These are phyloP conservation scores for Cladorhizidae sp. DNA, from an alignment of 37 sponge, comb jelly and placozoan species.

Conservation along the genomic window DNA sequence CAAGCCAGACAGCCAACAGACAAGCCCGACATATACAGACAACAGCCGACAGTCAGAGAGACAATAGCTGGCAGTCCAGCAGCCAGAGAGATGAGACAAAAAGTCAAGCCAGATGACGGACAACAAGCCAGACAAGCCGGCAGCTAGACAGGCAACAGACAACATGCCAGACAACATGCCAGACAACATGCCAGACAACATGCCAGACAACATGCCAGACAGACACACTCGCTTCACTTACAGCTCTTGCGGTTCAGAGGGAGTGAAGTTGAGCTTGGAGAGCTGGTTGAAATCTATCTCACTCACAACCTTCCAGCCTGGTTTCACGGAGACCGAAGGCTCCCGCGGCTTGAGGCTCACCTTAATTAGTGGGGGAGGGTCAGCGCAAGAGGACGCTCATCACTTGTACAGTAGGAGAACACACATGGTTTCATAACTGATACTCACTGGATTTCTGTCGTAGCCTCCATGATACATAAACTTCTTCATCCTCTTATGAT, in stretches of 20 bases:
- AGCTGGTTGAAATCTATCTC: constrained; percentile 90
- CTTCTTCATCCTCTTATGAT: constrained; percentile 38
- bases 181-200: background rate
- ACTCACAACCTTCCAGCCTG: constrained; percentile 72
- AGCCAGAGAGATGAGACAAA: too few relatives aligned
- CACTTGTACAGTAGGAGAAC: background rate
- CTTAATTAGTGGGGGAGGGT: background rate
- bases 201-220: background rate
- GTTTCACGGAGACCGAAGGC: constrained; percentile 74
- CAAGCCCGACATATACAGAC: too few relatives aligned
- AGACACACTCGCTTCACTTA: constrained; percentile 40
- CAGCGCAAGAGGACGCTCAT: background rate
- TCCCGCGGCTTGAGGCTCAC: constrained; percentile 67
- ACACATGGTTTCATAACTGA: background rate
- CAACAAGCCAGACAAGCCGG: too few relatives aligned
- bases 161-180: background rate
- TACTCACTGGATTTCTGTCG: constrained; percentile 28
- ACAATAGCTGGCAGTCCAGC: too few relatives aligned
- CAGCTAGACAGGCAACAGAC: too few relatives aligned
- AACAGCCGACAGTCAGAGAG: too few relatives aligned
- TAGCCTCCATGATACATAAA: constrained; percentile 27
- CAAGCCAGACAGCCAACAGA: too few relatives aligned
- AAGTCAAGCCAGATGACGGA: too few relatives aligned
- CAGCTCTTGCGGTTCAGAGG: constrained; percentile 79
- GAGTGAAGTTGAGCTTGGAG: constrained; percentile 71